These are phyloP conservation scores for Myripristis jacobus DNA, from an alignment of 2,797 vertebrate genomes.

Conservation along the genomic window DNA sequence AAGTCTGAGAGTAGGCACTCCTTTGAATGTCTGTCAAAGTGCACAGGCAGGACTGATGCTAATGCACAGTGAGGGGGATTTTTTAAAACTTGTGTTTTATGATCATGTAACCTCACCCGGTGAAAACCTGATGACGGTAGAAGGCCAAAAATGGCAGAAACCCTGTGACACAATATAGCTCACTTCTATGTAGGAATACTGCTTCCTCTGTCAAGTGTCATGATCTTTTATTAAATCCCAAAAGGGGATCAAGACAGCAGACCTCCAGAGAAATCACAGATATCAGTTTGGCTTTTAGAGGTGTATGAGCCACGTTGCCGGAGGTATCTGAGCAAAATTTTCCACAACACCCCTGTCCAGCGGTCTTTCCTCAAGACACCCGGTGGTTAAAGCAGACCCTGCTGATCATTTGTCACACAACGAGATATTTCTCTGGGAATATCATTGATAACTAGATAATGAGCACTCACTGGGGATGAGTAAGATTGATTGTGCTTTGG, in stretches of 20 bases:
- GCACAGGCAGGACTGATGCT: too few relatives aligned
- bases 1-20: too few relatives aligned
- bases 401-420: slow-evolving; percentile 44
- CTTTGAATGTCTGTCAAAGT: neutral
- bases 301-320: slow-evolving; percentile 8
- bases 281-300: slow-evolving; percentile 3
- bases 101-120: too few relatives aligned
- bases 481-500: slow-evolving; percentile 56
- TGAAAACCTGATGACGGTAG: too few relatives aligned
- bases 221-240: too few relatives aligned
- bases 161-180: too few relatives aligned
- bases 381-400: slow-evolving; percentile 5
- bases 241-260: neutral
- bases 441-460: slow-evolving; percentile 63
- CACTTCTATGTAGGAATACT: too few relatives aligned
- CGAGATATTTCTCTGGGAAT: slow-evolving; percentile 32
- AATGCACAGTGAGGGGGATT: too few relatives aligned
- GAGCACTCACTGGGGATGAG: slow-evolving; percentile 47
- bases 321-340: neutral
- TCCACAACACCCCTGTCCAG: neutral
- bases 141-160: too few relatives aligned
- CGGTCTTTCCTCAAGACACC: neutral
- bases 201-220: too few relatives aligned
- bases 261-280: neutral
- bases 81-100: too few relatives aligned